Conservation (phyloP, 2,113 vertebrate genomes). For the Callionymus lyra region DNA sequence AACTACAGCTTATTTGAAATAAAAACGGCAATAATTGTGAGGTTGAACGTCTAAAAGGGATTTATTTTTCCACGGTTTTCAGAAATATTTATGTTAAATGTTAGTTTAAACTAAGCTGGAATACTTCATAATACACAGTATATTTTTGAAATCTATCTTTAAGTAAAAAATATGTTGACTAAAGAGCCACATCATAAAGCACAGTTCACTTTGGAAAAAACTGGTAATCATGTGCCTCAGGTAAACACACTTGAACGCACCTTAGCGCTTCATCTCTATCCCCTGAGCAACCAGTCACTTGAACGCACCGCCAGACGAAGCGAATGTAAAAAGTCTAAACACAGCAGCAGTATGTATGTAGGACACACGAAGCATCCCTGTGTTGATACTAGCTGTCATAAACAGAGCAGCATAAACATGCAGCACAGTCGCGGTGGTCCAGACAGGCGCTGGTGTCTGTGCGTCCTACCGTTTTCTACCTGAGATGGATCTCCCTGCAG, state of each 20-base stretch:
- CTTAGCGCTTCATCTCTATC: slow-evolving; percentile 1
- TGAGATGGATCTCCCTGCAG: slow-evolving; percentile 6
- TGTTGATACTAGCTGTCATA: slow-evolving; percentile 7
- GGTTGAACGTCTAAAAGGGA: too few species aligned
- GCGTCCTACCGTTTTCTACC: slow-evolving; percentile 11
- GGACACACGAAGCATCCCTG: not conserved
- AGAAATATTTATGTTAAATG: too few species aligned
- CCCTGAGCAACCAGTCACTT: not conserved
- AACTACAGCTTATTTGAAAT: too few species aligned
- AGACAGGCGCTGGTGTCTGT: too few species aligned
- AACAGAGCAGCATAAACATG: slow-evolving; percentile 15
- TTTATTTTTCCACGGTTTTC: too few species aligned
- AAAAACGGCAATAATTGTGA: too few species aligned
- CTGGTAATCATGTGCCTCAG: not conserved
- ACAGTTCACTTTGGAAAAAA: too few species aligned
- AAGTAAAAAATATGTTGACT: too few species aligned
- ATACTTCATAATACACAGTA: too few species aligned
- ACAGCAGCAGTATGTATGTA: not conserved
- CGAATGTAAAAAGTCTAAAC: not conserved
- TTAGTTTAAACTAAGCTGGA: too few species aligned
- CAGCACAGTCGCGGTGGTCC: not conserved
- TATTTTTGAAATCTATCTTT: too few species aligned
- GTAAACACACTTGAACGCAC: not conserved
- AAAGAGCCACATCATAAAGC: too few species aligned
- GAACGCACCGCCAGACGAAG: slow-evolving; percentile 4